Conservation (phyloP, 2,888 invertebrate genomes). For the Cerastis rubricosa region DNA sequence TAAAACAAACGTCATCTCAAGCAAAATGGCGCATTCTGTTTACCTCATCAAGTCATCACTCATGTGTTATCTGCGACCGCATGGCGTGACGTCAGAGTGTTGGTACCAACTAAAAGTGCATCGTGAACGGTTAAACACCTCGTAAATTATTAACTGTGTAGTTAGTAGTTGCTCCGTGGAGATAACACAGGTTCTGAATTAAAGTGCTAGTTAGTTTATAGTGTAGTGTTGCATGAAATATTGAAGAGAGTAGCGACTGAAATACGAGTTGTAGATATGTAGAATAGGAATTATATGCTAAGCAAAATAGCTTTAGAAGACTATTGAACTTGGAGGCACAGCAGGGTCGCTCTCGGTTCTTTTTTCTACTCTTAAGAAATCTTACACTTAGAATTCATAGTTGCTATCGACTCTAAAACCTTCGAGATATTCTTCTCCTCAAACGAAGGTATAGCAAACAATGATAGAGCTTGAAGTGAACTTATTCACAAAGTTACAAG, state of each 20-base stretch:
- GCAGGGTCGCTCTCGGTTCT: no score
- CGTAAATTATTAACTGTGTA: conserved; percentile 50
- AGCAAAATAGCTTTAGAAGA: not conserved
- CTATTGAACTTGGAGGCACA: no score
- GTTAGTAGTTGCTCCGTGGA: conserved; percentile 38
- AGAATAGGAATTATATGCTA: not conserved
- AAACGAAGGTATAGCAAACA: not conserved
- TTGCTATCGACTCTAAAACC: not conserved
- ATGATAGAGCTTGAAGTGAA: not conserved
- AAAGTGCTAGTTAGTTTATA: conserved; percentile 42
- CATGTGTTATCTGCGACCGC: conserved; percentile 43
- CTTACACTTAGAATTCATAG: not conserved
- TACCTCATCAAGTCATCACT: conserved; percentile 39
- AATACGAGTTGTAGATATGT: not conserved
- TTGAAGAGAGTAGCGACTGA: conserved; percentile 14
- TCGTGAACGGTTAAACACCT: conserved; percentile 41
- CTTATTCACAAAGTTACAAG: not conserved
- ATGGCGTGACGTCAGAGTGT: conserved; percentile 55
- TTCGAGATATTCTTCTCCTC: not conserved
- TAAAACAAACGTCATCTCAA: conserved; percentile 33
- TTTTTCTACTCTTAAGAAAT: not conserved
- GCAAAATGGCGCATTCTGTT: conserved; percentile 20
- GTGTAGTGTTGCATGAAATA: conserved; percentile 14
- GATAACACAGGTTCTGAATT: conserved; percentile 49
- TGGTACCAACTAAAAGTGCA: conserved; percentile 44